Percentiles rank a stretch among this genome's conserved stretches.
Evolutionary conservation across 2,113 vertebrate species (phyloP).

Genomic region (Lethenteron reissneri): DNA sequence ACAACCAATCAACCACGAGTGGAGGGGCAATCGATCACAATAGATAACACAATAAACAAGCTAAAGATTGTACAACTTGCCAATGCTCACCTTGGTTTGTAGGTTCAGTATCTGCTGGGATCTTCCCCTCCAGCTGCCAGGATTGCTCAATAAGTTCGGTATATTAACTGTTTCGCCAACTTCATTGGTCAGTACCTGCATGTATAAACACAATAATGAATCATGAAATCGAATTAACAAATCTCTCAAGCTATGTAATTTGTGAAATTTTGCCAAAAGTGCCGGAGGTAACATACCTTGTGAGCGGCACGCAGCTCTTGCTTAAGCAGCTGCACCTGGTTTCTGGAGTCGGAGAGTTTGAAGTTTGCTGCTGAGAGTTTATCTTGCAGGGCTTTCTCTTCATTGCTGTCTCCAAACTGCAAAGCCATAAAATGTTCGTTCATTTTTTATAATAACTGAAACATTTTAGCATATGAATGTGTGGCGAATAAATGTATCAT

Average conservation of each 20-base stretch:
- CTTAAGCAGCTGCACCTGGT: conserved; percentile 47
- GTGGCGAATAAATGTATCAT: no score
- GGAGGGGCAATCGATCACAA: neutral
- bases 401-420: neutral
- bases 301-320: conserved; percentile 62
- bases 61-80: neutral
- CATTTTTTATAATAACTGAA: no score
- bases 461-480: no score
- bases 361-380: conserved; percentile 39
- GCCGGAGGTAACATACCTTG: conserved; percentile 34
- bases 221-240: neutral
- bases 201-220: conserved; percentile 11
- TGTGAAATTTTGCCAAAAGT: neutral
- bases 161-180: conserved; percentile 58
- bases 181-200: conserved; percentile 50
- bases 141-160: conserved; percentile 32
- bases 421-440: no score
- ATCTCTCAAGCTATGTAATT: neutral
- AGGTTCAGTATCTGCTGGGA: conserved; percentile 69
- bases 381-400: conserved; percentile 48
- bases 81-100: conserved; percentile 41
- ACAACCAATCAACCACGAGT: no score
- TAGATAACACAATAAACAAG: neutral
- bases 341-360: conserved; percentile 53
- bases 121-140: conserved; percentile 52